These are phyloP conservation scores for Mamestra configurata DNA, from an alignment of 1,140 invertebrate genomes.

Conservation along the genomic window DNA sequence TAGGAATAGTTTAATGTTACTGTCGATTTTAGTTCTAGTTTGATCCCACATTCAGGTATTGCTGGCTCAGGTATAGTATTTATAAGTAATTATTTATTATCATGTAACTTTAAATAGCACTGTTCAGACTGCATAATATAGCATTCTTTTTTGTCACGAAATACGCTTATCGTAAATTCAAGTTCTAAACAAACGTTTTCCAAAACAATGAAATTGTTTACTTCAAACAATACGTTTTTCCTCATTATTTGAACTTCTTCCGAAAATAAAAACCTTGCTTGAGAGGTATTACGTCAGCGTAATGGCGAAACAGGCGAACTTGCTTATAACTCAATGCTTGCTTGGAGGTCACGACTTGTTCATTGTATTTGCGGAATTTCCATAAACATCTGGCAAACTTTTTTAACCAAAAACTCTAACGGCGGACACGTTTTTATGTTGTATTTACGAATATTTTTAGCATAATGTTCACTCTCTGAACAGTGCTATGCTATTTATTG, in stretches of 20 bases:
- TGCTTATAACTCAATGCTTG: slow-evolving; percentile 2
- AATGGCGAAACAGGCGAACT: neutral
- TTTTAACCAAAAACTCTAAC: neutral
- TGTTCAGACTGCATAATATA: neutral
- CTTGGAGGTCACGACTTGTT: slow-evolving; percentile 4
- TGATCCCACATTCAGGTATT: slow-evolving; percentile 49
- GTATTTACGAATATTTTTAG: neutral
- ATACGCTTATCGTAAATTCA: neutral
- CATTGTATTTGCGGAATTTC: slow-evolving; percentile 1
- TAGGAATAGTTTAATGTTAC: slow-evolving; percentile 33
- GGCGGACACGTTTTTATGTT: neutral
- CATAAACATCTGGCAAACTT: slow-evolving; percentile 3
- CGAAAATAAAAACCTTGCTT: neutral
- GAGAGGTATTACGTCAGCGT: neutral
- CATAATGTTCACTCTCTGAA: neutral
- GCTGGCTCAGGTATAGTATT: slow-evolving; percentile 49
- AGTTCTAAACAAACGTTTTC: neutral
- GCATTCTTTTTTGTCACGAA: neutral
- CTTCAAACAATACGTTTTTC: neutral
- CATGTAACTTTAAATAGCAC: slow-evolving; percentile 7
- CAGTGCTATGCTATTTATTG: slow-evolving; percentile 25
- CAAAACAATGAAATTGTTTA: neutral
- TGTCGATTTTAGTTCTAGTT: slow-evolving; percentile 47
- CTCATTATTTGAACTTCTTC: neutral
- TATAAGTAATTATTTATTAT: slow-evolving; percentile 29